A percentile compares a stretch with the other conserved stretches of the same genome.
phyloP scores from a whole-genome alignment of 1,140 invertebrate genomes.

The Macrotrachela quadricornifera region DNA sequence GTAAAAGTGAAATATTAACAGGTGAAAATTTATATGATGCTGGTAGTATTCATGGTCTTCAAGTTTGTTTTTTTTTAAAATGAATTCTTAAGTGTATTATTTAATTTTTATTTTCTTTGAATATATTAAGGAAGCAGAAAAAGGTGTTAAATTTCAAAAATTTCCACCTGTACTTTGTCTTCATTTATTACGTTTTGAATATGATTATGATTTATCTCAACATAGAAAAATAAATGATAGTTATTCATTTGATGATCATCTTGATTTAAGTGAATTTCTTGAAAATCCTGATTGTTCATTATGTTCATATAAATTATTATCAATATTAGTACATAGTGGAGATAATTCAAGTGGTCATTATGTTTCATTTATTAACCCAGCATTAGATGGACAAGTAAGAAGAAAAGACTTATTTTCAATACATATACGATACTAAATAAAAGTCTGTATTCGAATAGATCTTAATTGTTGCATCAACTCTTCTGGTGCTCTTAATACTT shows the following conservation, averaged over 20 bases:
- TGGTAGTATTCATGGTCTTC: conserved; percentile 61
- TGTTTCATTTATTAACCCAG: conserved; percentile 97
- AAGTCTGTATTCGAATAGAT: too few species aligned
- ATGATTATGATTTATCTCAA: conserved; percentile 79
- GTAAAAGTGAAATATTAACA: conserved; percentile 76
- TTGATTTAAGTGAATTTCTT: conserved; percentile 61
- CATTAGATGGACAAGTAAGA: conserved; percentile 50
- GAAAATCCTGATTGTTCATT: conserved; percentile 47
- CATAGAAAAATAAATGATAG: conserved; percentile 98
- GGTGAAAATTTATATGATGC: conserved; percentile 99
- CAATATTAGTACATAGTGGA: conserved; percentile 94
- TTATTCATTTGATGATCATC: conserved; percentile 70
- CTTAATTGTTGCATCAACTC: too few species aligned
- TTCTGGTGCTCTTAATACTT: too few species aligned
- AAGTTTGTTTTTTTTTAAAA: conserved; percentile 16
- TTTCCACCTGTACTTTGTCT: conserved; percentile 94
- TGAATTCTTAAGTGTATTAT: background rate
- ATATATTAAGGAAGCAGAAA: conserved; percentile 96
- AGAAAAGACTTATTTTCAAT: too few species aligned
- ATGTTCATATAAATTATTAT: conserved; percentile 83
- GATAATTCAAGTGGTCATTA: conserved; percentile 99
- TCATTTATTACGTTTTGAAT: conserved; percentile 95
- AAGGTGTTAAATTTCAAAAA: conserved; percentile 83
- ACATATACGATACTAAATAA: too few species aligned
- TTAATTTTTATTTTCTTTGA: conserved; percentile 19